Conservation (phyloP, 2,113 vertebrate genomes). For the Labeo rohita region DNA sequence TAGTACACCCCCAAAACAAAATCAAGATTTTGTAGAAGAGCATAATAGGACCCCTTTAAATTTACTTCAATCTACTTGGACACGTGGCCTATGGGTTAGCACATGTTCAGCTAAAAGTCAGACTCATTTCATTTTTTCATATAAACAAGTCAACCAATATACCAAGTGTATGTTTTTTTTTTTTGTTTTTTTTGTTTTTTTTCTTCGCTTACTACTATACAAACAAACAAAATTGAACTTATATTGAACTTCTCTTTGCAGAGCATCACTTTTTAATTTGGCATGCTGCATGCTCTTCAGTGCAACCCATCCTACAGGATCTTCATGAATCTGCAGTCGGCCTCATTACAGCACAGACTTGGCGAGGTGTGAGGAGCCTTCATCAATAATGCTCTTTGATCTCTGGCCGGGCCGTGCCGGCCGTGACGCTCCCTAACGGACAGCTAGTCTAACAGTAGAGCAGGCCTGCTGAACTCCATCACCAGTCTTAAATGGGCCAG, state of each 20-base stretch:
- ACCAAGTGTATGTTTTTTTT: neutral
- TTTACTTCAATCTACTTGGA: neutral
- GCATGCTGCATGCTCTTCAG: neutral
- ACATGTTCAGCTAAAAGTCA: neutral
- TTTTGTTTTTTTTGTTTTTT: neutral
- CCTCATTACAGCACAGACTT: conserved; percentile 33
- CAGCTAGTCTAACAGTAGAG: neutral
- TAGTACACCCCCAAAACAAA: too few relatives aligned
- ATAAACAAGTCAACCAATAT: neutral
- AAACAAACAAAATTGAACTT: neutral
- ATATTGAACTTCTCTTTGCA: neutral
- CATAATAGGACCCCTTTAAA: neutral
- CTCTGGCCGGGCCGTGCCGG: neutral
- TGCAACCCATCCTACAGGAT: conserved; percentile 23
- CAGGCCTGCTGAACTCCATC: conserved; percentile 6
- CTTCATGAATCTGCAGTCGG: conserved; percentile 39
- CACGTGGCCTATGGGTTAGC: neutral
- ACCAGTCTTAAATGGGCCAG: conserved; percentile 29
- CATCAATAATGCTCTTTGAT: conserved; percentile 56
- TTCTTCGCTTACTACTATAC: neutral
- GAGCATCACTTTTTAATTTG: neutral
- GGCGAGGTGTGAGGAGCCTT: conserved; percentile 20
- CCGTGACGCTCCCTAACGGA: neutral
- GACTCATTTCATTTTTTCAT: neutral
- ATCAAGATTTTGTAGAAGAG: too few relatives aligned